A percentile compares a stretch with the other conserved stretches of the same genome.
phyloP scores from a whole-genome alignment of 2,888 invertebrate genomes.

The Abrostola tripartita region DNA sequence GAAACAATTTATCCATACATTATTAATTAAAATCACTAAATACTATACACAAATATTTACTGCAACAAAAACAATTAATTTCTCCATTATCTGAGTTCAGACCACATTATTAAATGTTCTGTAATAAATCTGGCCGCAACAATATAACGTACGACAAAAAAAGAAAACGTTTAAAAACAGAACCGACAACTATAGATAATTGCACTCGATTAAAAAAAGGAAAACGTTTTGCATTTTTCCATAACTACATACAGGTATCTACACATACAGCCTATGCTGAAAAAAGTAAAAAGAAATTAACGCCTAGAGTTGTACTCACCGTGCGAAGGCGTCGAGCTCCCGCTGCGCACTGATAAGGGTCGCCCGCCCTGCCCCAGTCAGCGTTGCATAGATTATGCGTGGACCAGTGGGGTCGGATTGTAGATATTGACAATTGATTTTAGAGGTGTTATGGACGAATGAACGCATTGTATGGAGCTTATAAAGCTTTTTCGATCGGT shows the following conservation, averaged over 20 bases:
- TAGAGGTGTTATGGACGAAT: slow-evolving; percentile 37
- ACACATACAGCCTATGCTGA: slow-evolving; percentile 21
- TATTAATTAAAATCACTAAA: too few species aligned
- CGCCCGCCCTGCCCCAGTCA: slow-evolving; percentile 50
- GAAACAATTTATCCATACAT: too few species aligned
- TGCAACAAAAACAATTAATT: slow-evolving; percentile 19
- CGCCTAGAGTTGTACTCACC: slow-evolving; percentile 41
- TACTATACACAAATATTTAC: too few species aligned
- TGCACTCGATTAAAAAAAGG: neutral
- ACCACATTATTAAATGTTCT: slow-evolving; percentile 39
- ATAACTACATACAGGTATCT: neutral
- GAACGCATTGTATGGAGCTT: slow-evolving; percentile 33
- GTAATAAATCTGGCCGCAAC: slow-evolving; percentile 12
- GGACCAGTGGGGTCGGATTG: slow-evolving; percentile 50
- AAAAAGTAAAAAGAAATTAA: slow-evolving; percentile 7
- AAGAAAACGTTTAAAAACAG: slow-evolving; percentile 23
- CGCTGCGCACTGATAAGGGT: slow-evolving; percentile 59
- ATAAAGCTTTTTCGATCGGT: slow-evolving; percentile 3
- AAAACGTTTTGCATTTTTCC: neutral
- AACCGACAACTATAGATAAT: slow-evolving; percentile 1
- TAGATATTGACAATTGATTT: slow-evolving; percentile 58
- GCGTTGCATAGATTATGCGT: slow-evolving; percentile 58
- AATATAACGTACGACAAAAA: slow-evolving; percentile 3
- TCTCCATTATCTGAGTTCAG: slow-evolving; percentile 17
- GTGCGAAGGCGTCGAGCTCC: slow-evolving; percentile 51